Conservation (phyloP, 2,797 vertebrate genomes). For the Sebastes glaucus region DNA sequence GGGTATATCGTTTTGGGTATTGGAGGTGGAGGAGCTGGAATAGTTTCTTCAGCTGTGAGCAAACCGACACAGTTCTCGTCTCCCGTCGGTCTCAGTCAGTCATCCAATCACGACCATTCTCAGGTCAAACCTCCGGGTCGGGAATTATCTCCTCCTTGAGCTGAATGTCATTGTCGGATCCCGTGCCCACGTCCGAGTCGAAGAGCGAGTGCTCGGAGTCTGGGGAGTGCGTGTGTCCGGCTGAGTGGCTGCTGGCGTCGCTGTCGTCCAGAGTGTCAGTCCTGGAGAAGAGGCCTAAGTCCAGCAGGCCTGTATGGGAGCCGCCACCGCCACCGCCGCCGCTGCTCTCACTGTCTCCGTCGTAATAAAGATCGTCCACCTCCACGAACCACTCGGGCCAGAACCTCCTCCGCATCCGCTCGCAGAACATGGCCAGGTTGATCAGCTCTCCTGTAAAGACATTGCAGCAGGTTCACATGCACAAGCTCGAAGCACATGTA, state of each 20-base stretch:
- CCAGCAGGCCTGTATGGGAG: slow-evolving; percentile 84
- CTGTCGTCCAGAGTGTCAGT: slow-evolving; percentile 95
- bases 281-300: slow-evolving; percentile 94
- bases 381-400: slow-evolving; percentile 98
- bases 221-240: slow-evolving; percentile 45
- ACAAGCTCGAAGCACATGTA: neutral
- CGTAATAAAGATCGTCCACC: slow-evolving; percentile 89
- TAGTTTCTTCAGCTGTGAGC: slow-evolving; percentile 41
- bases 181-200: slow-evolving; percentile 94
- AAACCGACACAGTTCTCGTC: slow-evolving; percentile 21
- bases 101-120: neutral
- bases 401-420: slow-evolving; percentile 94
- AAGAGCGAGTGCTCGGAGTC: slow-evolving; percentile 93
- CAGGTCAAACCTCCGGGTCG: slow-evolving; percentile 70
- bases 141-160: slow-evolving; percentile 80
- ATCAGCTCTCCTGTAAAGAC: slow-evolving; percentile 91
- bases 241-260: slow-evolving; percentile 83
- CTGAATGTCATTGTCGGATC: slow-evolving; percentile 88
- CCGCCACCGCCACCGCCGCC: slow-evolving; percentile 57
- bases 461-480: neutral
- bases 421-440: slow-evolving; percentile 97
- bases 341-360: slow-evolving; percentile 89
- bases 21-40: slow-evolving; percentile 31
- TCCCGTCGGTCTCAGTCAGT: slow-evolving; percentile 11
- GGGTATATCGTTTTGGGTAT: slow-evolving; percentile 25